A percentile compares a stretch with the other conserved stretches of the same genome.
Evolutionary conservation across 2,113 vertebrate species (phyloP).

Genomic region (Osmerus mordax): DNA sequence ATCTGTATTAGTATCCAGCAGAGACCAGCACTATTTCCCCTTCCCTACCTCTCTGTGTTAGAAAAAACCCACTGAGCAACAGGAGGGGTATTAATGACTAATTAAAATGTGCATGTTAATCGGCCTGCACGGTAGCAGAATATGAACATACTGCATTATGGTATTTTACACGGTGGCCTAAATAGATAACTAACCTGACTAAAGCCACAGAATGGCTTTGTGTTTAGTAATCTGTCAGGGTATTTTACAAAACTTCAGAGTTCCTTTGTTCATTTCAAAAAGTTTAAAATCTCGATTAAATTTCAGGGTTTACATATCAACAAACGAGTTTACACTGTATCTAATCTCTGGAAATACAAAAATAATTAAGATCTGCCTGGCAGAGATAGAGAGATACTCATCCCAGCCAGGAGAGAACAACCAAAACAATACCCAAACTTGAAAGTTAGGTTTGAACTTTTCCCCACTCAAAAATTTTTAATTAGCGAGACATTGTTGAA

Average conservation of each 20-base stretch:
- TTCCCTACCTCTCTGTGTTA: too few species aligned
- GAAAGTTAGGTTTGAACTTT: constrained; percentile 12
- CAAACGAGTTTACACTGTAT: constrained; percentile 1
- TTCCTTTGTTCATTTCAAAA: constrained; percentile 11
- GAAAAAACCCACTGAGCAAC: constrained; percentile 1
- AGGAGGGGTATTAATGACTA: neutral
- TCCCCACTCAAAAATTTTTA: constrained; percentile 24
- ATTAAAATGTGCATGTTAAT: constrained; percentile 6
- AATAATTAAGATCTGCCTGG: constrained; percentile 40
- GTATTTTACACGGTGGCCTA: neutral
- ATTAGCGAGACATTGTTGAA: constrained; percentile 54
- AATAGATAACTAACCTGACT: neutral
- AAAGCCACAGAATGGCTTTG: constrained; percentile 2
- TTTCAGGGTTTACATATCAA: constrained; percentile 18
- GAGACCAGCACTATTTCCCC: too few species aligned
- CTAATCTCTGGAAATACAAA: constrained; percentile 29
- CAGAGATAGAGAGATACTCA: constrained; percentile 17
- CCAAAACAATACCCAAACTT: neutral
- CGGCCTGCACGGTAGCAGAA: neutral
- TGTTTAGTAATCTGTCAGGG: constrained; percentile 22
- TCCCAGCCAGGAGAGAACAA: constrained; percentile 9
- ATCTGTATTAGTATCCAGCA: too few species aligned
- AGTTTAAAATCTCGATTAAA: constrained; percentile 14
- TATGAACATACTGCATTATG: constrained; percentile 1
- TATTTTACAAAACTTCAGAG: constrained; percentile 10